Base-by-base conservation (phyloP, 2,113 vertebrate genomes). In the Gymnarchus niloticus region DNA sequence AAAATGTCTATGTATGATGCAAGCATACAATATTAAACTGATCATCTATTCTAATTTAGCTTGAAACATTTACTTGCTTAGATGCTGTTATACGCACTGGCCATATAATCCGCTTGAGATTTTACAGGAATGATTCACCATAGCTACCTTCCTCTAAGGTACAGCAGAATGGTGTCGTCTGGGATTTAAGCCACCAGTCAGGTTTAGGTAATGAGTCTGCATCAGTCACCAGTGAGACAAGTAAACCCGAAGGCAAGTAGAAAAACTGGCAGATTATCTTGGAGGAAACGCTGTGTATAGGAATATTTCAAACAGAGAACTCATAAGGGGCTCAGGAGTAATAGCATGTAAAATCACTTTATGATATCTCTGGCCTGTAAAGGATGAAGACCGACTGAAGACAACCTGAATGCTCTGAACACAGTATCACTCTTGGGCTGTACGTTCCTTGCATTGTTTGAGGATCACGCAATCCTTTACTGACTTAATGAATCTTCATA, bases 261-360 rank as follows among this genome's bases (percentile, higher is more conserved):
- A 88, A 93, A 92, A 92, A 88, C 88, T 83, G 89, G 90, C 89
- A 91, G 88, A 87, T 90, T 89, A 90, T 88, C 91, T 89, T 92
- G 89, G 90, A 93, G 90, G 91, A 92, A 93, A 93, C 93, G 93
- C 92, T 92, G 92, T 92, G 91, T 93, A 89, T 91, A 91, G 92
- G 91, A 94, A 93, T 93, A 92, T 65, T 86, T 89, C 85, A 83
- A 88, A 84, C 86, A 86, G 49, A 84, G 83, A 65, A 87, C 92
- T 93, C 92, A 90, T 94, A 88, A 83, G 91, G 92, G 91, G 87
- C 81, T 87, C 84, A 85, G 41, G 86, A 87, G 92, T 93, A 93
- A 93, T 91, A 87, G 88, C 88, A 44, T 12, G 81, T 56, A 56
- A 56, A 33, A 83, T n/a, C 6, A 41, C 23, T 56, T 19, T 41